Evolutionary conservation across 37 sponge, comb jelly and placozoan species (phyloP).

Genomic region (Spongilla lacustris): DNA sequence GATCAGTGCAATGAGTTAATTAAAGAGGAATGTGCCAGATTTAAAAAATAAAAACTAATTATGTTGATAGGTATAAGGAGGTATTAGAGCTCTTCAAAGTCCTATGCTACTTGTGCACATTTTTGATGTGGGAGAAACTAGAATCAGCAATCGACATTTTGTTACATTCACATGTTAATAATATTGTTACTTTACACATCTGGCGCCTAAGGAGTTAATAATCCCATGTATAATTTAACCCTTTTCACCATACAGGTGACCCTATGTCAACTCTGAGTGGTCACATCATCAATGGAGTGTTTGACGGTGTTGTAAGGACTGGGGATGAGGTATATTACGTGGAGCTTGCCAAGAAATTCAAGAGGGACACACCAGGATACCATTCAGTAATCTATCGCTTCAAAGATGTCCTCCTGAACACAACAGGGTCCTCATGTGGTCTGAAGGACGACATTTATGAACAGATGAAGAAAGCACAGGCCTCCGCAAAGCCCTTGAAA

Average conservation of each 20-base stretch:
- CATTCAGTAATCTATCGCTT: slow-evolving; percentile 60
- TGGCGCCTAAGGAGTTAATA: no score
- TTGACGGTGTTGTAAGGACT: slow-evolving; percentile 52
- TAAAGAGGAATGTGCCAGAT: no score
- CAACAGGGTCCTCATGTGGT: slow-evolving; percentile 7
- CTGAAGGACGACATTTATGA: slow-evolving; percentile 8
- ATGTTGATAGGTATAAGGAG: no score
- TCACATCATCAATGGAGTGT: slow-evolving; percentile 62
- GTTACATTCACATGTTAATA: no score
- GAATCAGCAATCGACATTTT: no score
- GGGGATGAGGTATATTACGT: slow-evolving; percentile 53
- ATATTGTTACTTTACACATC: no score
- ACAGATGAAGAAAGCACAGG: slow-evolving; percentile 7
- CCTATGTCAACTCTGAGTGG: slow-evolving; percentile 35
- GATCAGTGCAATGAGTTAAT: no score
- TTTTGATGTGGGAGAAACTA: no score
- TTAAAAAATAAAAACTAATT: no score
- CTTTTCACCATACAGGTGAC: slow-evolving; percentile 47
- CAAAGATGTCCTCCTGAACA: slow-evolving; percentile 12
- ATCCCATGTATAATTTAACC: no score
- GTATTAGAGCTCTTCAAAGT: no score
- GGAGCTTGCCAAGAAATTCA: slow-evolving; percentile 54
- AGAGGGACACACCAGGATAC: neutral
- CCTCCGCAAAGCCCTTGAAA: slow-evolving; percentile 31
- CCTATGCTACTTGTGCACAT: no score